Evolutionary conservation across 2,113 vertebrate species (phyloP), one percentile per base, ranked within the genome.

Genomic region (Verasper variegatus): DNA sequence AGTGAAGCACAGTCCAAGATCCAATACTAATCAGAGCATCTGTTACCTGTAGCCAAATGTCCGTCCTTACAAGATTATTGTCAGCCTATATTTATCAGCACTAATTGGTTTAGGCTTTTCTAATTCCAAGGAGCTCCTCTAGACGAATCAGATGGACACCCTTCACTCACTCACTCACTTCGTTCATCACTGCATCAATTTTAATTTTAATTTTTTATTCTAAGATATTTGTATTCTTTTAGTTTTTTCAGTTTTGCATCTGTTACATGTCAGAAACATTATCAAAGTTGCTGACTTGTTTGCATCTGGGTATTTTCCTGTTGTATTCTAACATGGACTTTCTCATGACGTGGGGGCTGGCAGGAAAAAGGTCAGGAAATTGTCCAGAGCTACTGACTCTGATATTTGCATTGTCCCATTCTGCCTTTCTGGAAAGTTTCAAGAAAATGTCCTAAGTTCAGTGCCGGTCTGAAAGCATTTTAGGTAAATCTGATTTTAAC

Each of bases 71-170:
- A 54, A 76, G 92, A 90, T 94, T 92, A 92, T 66, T 57, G 76
- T 14, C 27, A 64, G 60, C 47, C 89, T 92, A 89, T 91, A 90
- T 90, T 88, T 90, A 86, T 78, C 88, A 45, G 77, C 63, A 69
- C 64, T 90, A 91, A 91, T 89, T 81, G 88, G 91, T 79, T 86
- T 86, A 88, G 56, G 71, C 56, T 81, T 78, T 73, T 73, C 79
- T 84, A 71, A 79, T 56, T 17, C 78, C 27, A 45, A 67, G 51
- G 45, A 62, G 67, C 49, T 73, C 47, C 70, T 68, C 71, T 67
- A 13, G 78, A 74, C 65, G 10, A 35, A 27, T 51, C 55, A 1
- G 37, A 23, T 17, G 66, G 62, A 68, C 59, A 66, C 21, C 26
- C 26, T 18, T 21, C 17, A 37, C 18, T 51, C n/a, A 24, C 24